A percentile compares a stretch with the other conserved stretches of the same genome.
phyloP scores from a whole-genome alignment of 1,140 invertebrate genomes.

The Rhagoletis zephyria region DNA sequence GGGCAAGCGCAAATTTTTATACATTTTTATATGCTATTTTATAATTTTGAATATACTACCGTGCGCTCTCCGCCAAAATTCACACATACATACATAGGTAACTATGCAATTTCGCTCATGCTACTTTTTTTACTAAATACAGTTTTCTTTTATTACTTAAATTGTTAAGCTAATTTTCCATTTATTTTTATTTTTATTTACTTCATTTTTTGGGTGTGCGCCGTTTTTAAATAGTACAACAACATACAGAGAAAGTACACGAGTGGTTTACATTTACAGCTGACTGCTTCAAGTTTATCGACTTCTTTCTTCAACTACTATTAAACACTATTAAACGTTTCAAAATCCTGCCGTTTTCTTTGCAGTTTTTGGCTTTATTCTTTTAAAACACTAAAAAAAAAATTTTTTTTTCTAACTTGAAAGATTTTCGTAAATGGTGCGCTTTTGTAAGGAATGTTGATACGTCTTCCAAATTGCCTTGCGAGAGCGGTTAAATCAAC shows the following conservation, averaged over 20 bases:
- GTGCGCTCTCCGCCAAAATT: background rate
- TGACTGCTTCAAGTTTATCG: background rate
- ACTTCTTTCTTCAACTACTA: background rate
- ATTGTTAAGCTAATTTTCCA: background rate
- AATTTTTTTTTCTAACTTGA: slow-evolving; percentile 37
- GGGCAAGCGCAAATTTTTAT: background rate
- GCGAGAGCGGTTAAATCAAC: no score
- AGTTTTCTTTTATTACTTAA: background rate
- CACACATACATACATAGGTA: background rate
- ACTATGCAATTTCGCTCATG: background rate
- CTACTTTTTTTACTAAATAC: slow-evolving; percentile 1
- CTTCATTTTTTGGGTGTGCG: background rate
- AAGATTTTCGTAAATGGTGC: slow-evolving; percentile 25
- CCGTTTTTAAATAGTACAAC: background rate
- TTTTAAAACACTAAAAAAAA: slow-evolving; percentile 45
- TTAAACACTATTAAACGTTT: background rate
- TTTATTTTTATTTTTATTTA: background rate
- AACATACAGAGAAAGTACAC: background rate
- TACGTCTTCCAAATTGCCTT: background rate
- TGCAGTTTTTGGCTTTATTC: slow-evolving; percentile 43
- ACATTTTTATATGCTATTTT: background rate
- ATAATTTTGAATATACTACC: background rate
- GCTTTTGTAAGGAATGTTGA: background rate
- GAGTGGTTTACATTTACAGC: background rate
- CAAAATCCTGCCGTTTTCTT: slow-evolving; percentile 52